Base-by-base conservation (phyloP, 2,888 invertebrate species). In the Leucoptera coffeella region DNA sequence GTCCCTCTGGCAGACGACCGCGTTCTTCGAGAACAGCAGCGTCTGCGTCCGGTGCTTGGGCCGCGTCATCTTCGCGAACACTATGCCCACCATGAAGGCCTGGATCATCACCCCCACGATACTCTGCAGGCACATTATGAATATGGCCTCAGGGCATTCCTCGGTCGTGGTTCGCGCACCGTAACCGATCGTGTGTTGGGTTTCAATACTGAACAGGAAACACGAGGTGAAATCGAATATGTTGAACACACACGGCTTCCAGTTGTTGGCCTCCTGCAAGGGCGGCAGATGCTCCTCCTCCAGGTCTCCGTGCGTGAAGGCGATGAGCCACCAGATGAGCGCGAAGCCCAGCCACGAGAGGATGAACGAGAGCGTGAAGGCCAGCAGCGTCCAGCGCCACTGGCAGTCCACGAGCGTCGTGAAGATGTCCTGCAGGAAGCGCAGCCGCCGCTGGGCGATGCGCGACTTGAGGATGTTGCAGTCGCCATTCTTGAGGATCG, bases 401-500 rank as follows among this genome's bases (percentile, higher is more conserved):
- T 89, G 85, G 11, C 85, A 81, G 50, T 92, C 94, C 37, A 96
- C 89, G 43, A 95, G 71, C 1, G 89, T 90, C 14, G 89, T 91
- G 59, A 91, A 90, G 43, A 86, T 77, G 51, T 89, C 88, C 50
- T 84, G 82, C 26, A 85, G 75, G 45, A 82, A 88, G 23, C 86
- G 80, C 33, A 88, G 50, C 22, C 84, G 74, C 22, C 85, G 73
- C 39, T 89, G 85, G 25, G 90, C 85, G 46, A 96, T 83, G 44
- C 77, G 74, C 32, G 92, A 91, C 53, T 93, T 92, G 38, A 90
- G 79, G 31, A 95, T 88, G 61, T 97, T 97, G 67, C 93, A 93
- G 47, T 94, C 93, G 25, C 96, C 96, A 71, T 91, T 95, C 62
- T 96, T 96, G 48, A 90, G 80, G 28, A 96, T 85, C 2, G 94